A percentile compares a stretch with the other conserved stretches of the same genome.
Evolutionary conservation across 2,888 invertebrate species (phyloP).

Genomic region (Rhagophthalmus giganteus): DNA sequence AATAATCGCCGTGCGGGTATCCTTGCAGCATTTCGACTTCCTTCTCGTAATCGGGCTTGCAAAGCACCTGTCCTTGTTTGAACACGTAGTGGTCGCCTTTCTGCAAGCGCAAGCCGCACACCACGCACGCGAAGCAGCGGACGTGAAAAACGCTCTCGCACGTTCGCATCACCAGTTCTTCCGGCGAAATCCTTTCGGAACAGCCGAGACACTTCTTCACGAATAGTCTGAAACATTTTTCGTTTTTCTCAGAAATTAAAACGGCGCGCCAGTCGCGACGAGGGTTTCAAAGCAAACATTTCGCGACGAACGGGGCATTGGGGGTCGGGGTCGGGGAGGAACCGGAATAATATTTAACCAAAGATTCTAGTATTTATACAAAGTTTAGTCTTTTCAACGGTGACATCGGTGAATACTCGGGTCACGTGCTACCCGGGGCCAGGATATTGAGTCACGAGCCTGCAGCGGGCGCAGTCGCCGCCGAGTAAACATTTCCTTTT

Average conservation of each 20-base stretch:
- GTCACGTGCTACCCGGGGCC: conserved; percentile 18
- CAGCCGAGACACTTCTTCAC: conserved; percentile 76
- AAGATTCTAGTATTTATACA: conserved; percentile 11
- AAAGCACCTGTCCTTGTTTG: conserved; percentile 76
- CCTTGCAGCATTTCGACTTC: conserved; percentile 74
- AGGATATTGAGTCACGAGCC: conserved; percentile 18
- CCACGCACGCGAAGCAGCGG: conserved; percentile 77
- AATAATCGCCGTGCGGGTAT: conserved; percentile 60
- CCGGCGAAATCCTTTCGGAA: conserved; percentile 69
- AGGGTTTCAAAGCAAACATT: not conserved
- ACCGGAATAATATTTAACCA: conserved; percentile 13
- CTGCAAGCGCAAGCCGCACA: conserved; percentile 73
- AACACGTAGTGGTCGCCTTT: conserved; percentile 82
- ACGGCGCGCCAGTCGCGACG: not conserved
- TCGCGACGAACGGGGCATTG: not conserved
- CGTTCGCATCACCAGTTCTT: conserved; percentile 80
- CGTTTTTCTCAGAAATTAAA: too few species aligned
- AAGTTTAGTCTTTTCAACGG: conserved; percentile 18
- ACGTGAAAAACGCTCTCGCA: conserved; percentile 76
- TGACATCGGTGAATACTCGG: conserved; percentile 4
- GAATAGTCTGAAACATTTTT: conserved; percentile 69
- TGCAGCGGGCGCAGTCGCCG: conserved; percentile 10
- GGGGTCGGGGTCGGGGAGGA: too few species aligned
- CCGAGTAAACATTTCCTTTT: conserved; percentile 17
- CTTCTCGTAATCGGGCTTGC: conserved; percentile 78